Conservation (phyloP, 2,888 invertebrate species). For the Caenorhabditis uteleia region DNA sequence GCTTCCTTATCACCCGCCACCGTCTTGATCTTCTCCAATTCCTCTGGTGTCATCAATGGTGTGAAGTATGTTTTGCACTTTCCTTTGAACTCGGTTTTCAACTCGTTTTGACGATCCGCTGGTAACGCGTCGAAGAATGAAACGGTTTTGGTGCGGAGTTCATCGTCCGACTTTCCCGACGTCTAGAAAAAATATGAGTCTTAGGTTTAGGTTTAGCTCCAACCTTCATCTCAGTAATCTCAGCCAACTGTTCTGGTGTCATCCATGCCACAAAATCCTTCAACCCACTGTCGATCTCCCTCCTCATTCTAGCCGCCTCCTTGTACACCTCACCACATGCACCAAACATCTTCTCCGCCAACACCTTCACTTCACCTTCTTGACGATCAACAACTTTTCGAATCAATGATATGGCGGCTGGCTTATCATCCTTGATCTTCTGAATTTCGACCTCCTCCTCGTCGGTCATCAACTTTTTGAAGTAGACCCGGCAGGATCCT, state of each 20-base stretch:
- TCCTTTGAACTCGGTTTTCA: slow-evolving; percentile 44
- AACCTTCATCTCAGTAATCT: slow-evolving; percentile 26
- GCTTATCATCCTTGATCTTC: slow-evolving; percentile 9
- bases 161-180: slow-evolving; percentile 38
- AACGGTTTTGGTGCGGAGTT: slow-evolving; percentile 50
- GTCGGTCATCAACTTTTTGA: slow-evolving; percentile 5
- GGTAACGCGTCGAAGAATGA: slow-evolving; percentile 48
- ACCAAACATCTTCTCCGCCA: slow-evolving; percentile 26
- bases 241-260: slow-evolving; percentile 4
- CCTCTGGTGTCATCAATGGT: slow-evolving; percentile 31
- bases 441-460: slow-evolving; percentile 11
- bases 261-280: slow-evolving; percentile 25
- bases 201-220: slow-evolving; percentile 39
- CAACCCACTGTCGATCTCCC: slow-evolving; percentile 14
- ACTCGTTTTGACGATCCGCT: slow-evolving; percentile 20
- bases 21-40: slow-evolving; percentile 25
- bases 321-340: slow-evolving; percentile 28
- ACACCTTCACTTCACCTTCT: slow-evolving; percentile 28
- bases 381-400: slow-evolving; percentile 36
- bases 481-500: slow-evolving; percentile 41
- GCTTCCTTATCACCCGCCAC: slow-evolving; percentile 18
- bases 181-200: slow-evolving; percentile 16
- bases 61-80: slow-evolving; percentile 44
- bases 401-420: slow-evolving; percentile 23
- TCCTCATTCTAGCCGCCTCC: slow-evolving; percentile 6